A percentile compares a stretch with the other conserved stretches of the same genome.
These are phyloP conservation scores for Drosophila siamana DNA, from an alignment of 2,888 invertebrate species.

Conservation along the genomic window DNA sequence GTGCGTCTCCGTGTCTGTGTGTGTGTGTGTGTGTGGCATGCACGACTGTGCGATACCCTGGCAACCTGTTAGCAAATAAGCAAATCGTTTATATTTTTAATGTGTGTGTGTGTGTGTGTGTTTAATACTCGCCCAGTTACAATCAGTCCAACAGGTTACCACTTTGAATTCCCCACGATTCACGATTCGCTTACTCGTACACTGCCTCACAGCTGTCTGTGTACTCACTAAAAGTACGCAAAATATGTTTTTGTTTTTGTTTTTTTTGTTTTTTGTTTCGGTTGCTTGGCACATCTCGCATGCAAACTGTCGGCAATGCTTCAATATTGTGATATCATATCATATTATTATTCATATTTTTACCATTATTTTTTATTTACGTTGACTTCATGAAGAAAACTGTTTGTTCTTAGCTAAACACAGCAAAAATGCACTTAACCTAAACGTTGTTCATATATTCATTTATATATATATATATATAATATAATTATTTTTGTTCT, in stretches of 20 bases:
- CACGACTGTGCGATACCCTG: constrained; percentile 5
- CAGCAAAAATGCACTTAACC: constrained; percentile 23
- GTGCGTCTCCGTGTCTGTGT: constrained; percentile 2
- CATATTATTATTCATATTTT: not conserved
- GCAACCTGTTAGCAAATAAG: constrained; percentile 2
- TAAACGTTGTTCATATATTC: not conserved
- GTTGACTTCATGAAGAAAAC: constrained; percentile 8
- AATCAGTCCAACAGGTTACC: constrained; percentile 12
- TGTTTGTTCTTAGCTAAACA: constrained; percentile 20
- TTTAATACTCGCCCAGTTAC: not conserved
- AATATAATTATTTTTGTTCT: not conserved
- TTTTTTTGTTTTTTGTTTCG: constrained; percentile 18
- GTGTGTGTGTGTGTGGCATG: constrained; percentile 1
- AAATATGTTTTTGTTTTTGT: constrained; percentile 9
- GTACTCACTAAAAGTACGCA: constrained; percentile 13
- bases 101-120: no score
- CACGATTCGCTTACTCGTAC: constrained; percentile 3
- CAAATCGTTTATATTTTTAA: no score
- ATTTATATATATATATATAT: not conserved
- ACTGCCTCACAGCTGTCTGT: constrained; percentile 19
- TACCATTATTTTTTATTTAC: no score
- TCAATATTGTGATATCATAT: no score
- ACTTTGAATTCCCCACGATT: not conserved
- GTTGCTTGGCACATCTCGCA: constrained; percentile 57
- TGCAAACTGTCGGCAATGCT: no score